Evolutionary conservation across 2,797 vertebrate genomes (phyloP).

Genomic region (Paedocypris micromegethes): DNA sequence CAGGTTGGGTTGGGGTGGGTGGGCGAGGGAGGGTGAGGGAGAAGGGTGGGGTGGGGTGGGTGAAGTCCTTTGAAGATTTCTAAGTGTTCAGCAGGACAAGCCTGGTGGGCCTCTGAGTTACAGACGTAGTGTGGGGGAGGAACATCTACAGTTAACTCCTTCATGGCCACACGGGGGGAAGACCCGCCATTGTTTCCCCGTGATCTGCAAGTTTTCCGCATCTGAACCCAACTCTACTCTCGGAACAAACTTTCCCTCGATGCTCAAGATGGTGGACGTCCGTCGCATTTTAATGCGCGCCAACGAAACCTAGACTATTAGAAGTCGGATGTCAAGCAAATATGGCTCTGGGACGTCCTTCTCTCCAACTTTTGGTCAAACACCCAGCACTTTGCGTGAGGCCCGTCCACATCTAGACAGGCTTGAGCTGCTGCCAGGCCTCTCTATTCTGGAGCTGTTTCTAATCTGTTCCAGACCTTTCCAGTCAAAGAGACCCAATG

Average conservation of each 20-base stretch:
- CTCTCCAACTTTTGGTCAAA: conserved; percentile 21
- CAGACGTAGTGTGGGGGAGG: conserved; percentile 47
- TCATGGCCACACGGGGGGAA: conserved; percentile 55
- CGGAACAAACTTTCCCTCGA: too few relatives aligned
- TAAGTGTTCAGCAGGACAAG: conserved; percentile 80
- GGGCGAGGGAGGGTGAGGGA: not conserved
- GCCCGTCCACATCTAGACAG: conserved; percentile 87
- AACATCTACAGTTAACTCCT: conserved; percentile 59
- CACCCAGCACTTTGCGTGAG: conserved; percentile 64
- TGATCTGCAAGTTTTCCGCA: too few relatives aligned
- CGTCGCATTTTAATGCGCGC: too few relatives aligned
- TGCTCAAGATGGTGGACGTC: too few relatives aligned
- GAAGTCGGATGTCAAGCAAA: too few relatives aligned
- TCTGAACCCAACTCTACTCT: too few relatives aligned
- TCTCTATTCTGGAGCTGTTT: conserved; percentile 87
- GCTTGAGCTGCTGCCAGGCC: conserved; percentile 84
- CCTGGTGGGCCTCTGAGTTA: conserved; percentile 72
- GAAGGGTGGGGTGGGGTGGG: conserved; percentile 46
- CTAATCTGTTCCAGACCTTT: conserved; percentile 98
- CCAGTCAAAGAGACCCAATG: conserved; percentile 83
- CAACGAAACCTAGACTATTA: too few relatives aligned
- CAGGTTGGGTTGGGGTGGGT: conserved; percentile 15
- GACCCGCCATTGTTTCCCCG: too few relatives aligned
- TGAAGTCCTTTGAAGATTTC: conserved; percentile 86
- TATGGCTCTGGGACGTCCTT: not conserved